Evolutionary conservation across 2,113 vertebrate genomes (phyloP).

Genomic region (Perca flavescens): DNA sequence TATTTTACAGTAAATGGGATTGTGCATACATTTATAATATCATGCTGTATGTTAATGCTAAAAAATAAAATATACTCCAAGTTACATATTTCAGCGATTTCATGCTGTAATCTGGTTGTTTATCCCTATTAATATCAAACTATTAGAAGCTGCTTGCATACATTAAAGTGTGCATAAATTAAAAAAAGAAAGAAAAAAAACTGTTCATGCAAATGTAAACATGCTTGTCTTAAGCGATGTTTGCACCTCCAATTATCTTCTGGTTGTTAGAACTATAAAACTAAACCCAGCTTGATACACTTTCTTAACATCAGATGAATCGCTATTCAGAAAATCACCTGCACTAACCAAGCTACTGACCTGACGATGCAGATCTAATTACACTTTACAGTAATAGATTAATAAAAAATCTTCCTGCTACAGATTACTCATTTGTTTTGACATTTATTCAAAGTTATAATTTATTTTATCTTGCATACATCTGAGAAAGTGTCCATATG

Average conservation of each 20-base stretch:
- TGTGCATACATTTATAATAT: no score
- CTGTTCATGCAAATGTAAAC: background rate
- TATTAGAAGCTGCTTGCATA: no score
- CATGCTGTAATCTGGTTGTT: no score
- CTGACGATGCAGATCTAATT: background rate
- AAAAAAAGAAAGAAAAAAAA: background rate
- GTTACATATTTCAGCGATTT: no score
- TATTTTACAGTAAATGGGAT: background rate
- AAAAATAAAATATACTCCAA: no score
- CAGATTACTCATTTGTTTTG: background rate
- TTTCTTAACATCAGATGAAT: no score
- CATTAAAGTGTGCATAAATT: background rate
- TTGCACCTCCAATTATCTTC: no score
- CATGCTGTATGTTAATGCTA: no score
- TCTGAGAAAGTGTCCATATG: background rate
- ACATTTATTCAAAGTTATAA: background rate
- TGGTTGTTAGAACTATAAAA: background rate
- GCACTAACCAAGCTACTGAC: no score
- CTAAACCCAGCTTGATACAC: background rate
- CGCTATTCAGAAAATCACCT: no score
- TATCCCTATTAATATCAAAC: no score
- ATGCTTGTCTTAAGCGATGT: background rate
- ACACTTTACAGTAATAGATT: background rate
- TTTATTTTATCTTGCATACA: background rate
- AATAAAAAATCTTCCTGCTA: background rate